These are phyloP conservation scores for Drosophila setifemur DNA, from an alignment of 1,140 invertebrate genomes.

Conservation along the genomic window DNA sequence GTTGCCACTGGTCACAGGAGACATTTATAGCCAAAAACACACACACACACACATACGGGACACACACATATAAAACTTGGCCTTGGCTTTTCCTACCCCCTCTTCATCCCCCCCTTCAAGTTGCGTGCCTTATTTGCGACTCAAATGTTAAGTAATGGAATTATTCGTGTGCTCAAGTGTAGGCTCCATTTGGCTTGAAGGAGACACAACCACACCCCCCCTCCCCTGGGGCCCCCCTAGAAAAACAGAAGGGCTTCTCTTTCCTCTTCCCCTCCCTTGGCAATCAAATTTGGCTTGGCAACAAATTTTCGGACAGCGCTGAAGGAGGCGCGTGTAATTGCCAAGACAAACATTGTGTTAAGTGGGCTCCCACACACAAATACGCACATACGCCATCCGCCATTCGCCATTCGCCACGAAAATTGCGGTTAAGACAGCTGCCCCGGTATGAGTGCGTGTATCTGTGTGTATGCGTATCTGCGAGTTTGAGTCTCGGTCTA, in stretches of 20 bases:
- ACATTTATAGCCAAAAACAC: constrained; percentile 66
- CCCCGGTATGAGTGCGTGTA: neutral
- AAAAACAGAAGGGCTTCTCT: neutral
- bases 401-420: constrained; percentile 14
- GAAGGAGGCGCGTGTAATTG: constrained; percentile 42
- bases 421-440: constrained; percentile 11
- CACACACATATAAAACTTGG: constrained; percentile 35
- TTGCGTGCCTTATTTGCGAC: constrained; percentile 49
- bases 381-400: constrained; percentile 9
- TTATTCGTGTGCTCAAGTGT: constrained; percentile 62
- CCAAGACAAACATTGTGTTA: constrained; percentile 60
- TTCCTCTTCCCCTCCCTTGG: constrained; percentile 14
- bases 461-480: neutral
- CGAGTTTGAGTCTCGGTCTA: neutral
- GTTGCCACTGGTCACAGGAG: constrained; percentile 65
- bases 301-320: constrained; percentile 48
- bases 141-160: constrained; percentile 75
- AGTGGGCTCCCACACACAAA: constrained; percentile 45
- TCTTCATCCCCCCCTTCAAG: neutral
- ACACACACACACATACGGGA: neutral
- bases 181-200: neutral
- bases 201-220: neutral
- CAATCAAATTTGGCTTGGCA: constrained; percentile 64
- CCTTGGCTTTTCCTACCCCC: constrained; percentile 11
- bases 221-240: neutral